These are phyloP conservation scores for Zingel zingel DNA, from an alignment of 2,113 vertebrate genomes.

Conservation along the genomic window DNA sequence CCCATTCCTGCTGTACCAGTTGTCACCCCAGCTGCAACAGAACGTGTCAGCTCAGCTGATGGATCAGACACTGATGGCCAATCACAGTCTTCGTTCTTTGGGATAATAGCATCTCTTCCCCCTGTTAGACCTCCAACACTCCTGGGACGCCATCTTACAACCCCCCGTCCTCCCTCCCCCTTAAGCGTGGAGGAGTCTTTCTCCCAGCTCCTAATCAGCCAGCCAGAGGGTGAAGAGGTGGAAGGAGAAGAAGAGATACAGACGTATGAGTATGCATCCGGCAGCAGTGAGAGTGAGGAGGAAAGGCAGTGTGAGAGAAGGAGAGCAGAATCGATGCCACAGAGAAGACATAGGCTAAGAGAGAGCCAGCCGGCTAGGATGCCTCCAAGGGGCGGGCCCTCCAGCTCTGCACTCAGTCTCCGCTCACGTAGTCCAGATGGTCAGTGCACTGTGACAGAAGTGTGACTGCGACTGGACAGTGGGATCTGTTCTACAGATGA, in stretches of 20 bases:
- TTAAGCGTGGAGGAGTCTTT: slow-evolving; percentile 89
- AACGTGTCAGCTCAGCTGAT: slow-evolving; percentile 90
- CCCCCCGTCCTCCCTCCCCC: slow-evolving; percentile 75
- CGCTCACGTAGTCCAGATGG: slow-evolving; percentile 94
- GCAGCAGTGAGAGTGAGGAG: slow-evolving; percentile 89
- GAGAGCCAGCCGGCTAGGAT: slow-evolving; percentile 84
- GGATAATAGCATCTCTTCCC: slow-evolving; percentile 73
- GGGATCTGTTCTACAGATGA: neutral
- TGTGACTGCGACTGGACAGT: slow-evolving; percentile 81
- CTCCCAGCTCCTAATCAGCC: slow-evolving; percentile 89
- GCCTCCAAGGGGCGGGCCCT: slow-evolving; percentile 81
- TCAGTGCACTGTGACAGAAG: slow-evolving; percentile 95
- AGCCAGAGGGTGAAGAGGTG: slow-evolving; percentile 85
- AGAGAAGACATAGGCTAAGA: slow-evolving; percentile 67
- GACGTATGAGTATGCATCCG: slow-evolving; percentile 87
- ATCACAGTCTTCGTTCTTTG: slow-evolving; percentile 55
- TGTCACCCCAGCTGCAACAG: slow-evolving; percentile 74
- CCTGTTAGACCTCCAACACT: slow-evolving; percentile 86
- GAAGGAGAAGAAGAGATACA: slow-evolving; percentile 84
- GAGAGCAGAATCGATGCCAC: slow-evolving; percentile 45
- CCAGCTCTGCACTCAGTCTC: slow-evolving; percentile 62
- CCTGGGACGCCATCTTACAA: slow-evolving; percentile 87
- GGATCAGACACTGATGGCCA: slow-evolving; percentile 87
- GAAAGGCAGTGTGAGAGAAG: slow-evolving; percentile 66
- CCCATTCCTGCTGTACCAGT: slow-evolving; percentile 62